Conservation (phyloP, 2,888 invertebrate species). For the Eupithecia subumbrata region DNA sequence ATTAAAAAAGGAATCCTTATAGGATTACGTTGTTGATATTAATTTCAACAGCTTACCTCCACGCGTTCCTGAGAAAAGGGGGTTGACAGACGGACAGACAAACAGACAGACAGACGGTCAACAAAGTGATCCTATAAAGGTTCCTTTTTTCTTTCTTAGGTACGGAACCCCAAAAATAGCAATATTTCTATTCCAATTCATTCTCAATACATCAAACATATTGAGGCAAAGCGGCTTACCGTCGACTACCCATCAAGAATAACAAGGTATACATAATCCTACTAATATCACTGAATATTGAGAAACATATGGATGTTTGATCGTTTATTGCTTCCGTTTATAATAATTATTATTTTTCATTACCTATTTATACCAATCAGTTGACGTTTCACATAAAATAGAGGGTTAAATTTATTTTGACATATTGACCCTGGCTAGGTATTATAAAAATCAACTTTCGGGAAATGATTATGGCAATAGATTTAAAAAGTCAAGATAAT, state of each 20-base stretch:
- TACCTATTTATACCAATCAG: not conserved
- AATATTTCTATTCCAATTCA: not conserved
- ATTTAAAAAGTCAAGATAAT: no score
- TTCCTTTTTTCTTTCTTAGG: no score
- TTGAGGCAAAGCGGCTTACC: not conserved
- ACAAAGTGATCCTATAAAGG: no score
- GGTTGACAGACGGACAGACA: no score
- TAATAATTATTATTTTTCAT: not conserved
- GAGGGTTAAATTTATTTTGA: not conserved
- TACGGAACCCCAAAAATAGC: no score
- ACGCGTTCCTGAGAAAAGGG: no score
- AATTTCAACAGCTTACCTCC: no score
- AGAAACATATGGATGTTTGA: not conserved
- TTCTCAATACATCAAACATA: not conserved
- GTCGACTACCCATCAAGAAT: constrained; percentile 2
- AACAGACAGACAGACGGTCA: no score
- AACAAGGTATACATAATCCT: constrained; percentile 1
- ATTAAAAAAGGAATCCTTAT: no score
- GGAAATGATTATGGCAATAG: no score
- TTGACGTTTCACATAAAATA: not conserved
- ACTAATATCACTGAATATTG: not conserved
- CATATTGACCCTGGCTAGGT: not conserved
- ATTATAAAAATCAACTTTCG: no score
- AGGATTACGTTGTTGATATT: no score
- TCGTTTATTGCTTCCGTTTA: not conserved